phyloP scores from a whole-genome alignment of 2,888 invertebrate genomes.

The Augochlorella aurata region DNA sequence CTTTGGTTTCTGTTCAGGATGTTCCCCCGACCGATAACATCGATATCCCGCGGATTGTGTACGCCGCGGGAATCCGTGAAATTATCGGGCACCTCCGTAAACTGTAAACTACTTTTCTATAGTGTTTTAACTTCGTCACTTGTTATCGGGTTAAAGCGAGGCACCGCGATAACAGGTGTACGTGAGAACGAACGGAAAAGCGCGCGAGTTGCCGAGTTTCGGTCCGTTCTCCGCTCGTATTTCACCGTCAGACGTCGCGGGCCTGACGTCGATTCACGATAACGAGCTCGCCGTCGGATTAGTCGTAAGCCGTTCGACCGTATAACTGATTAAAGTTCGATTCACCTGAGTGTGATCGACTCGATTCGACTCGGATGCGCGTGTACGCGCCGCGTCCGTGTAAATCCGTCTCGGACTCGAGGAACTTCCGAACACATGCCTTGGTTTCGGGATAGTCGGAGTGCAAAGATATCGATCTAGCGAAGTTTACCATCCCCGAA shows the following conservation, averaged over 20 bases:
- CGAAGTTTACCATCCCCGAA: background rate
- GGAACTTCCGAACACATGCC: slow-evolving; percentile 15
- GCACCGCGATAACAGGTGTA: slow-evolving; percentile 5
- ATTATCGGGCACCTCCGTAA: slow-evolving; percentile 16
- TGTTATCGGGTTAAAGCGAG: slow-evolving; percentile 17
- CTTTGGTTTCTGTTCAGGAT: background rate
- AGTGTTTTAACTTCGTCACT: slow-evolving; percentile 30
- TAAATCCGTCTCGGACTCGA: slow-evolving; percentile 10
- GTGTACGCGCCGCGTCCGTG: slow-evolving; percentile 17
- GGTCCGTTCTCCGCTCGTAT: slow-evolving; percentile 12
- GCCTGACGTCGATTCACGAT: slow-evolving; percentile 37
- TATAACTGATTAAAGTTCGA: slow-evolving; percentile 52
- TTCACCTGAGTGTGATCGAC: slow-evolving; percentile 29
- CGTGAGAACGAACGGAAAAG: slow-evolving; percentile 18
- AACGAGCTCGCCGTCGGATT: slow-evolving; percentile 27
- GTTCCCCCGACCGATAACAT: background rate
- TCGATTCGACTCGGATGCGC: background rate
- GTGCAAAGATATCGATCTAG: slow-evolving; percentile 21
- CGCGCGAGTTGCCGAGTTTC: background rate
- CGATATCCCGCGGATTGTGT: slow-evolving; percentile 26
- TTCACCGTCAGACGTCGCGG: slow-evolving; percentile 25
- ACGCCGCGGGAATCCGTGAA: slow-evolving; percentile 16
- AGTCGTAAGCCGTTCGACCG: slow-evolving; percentile 36
- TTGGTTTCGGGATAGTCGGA: slow-evolving; percentile 6
- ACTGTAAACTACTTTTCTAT: slow-evolving; percentile 21